Base-by-base conservation (phyloP, 2,113 vertebrate species). In the Sardina pilchardus region DNA sequence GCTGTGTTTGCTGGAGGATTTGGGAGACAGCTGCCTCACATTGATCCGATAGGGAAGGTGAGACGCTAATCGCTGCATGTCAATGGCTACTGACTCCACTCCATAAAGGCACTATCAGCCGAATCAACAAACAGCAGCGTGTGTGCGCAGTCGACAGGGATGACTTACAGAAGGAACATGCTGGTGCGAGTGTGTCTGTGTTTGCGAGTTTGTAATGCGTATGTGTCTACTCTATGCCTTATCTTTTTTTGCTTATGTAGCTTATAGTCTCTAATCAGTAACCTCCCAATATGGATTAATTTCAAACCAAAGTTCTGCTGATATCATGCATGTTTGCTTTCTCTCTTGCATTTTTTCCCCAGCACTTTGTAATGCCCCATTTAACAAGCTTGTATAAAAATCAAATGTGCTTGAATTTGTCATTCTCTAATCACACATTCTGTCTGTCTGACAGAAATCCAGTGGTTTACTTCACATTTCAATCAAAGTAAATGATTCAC, bases 1-100 rank as follows among this genome's bases (percentile, higher is more conserved):
- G 95, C 92, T 93, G 90, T 95, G 94, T 96, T 95, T 96, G 94
- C 93, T 88, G 89, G 90, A 91, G 92, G 94, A 94, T 94, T 95
- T 94, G 92, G 92, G 88, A 92, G 86, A 81, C 92, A 92, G 94
- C 94, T 93, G 91, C 84, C 88, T 88, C 91, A 90, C 92, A 94
- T 95, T 94, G 94, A 95, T 96, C 95, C 90, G 91, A 92, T 85
- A 87, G 91, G 92, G 92, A 93, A 91, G 93, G 94, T 94, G 93
- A 93, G 93, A 91, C 92, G 92, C 94, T 91, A 94, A 94, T 89
- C 89, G 83, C 89, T 88, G 91, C 92, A 89, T 87, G 91, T 84
- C 85, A 67, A 93, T 85, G 91, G 86, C 91, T 90, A 53, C 78
- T 91, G 91, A 88, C 80, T 93, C 87, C 85, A 85, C 89, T 90